Evolutionary conservation across 2,888 invertebrate species (phyloP), one percentile per base, ranked within the genome.

Genomic region (Epistrophella euchroma): DNA sequence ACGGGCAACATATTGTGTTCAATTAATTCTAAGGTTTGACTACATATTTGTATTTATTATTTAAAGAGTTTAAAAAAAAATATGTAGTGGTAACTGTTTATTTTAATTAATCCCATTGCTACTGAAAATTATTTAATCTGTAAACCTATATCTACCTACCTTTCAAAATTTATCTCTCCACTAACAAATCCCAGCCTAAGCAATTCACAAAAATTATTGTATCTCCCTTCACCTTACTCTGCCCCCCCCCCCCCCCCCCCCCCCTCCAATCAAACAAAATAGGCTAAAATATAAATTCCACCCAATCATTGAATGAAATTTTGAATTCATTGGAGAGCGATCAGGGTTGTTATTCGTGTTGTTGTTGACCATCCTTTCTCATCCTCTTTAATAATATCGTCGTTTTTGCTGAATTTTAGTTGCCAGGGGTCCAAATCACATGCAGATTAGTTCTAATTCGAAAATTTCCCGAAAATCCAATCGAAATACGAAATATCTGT

Each of bases 381-480:
- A 43, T 66, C 37, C 32, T 43, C 43, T 47, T 25, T 35, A 17
- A 10, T 15, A 11, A 11, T 35, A 11, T 15, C 17, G 17, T 68
- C 25, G 55, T 35, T 50, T 2, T 19, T 70, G 10, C 15, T 40
- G 64, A 60, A 37, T 25, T 52, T 1, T 17, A 32, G 4, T 32
- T 43, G 56, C 56, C 71, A 58, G 82, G 71, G 77, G 73, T 60
- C 71, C 86, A 78, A 86, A 86, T 86, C 86, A 86, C 86, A 86
- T 82, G 82, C 86, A 86, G 86, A 86, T 86, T 82, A 86, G 86
- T 86, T 82, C 86, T 77, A 82, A 86, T 86, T 86, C 77, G 82
- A 74, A 86, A 82, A 73, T 78, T 86, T 52, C 35, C 70, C 73
- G 68, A 82, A 86, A 86, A 86, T 86, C 86, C 86, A 86, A 86